Evolutionary conservation across 2,888 invertebrate species (phyloP), one percentile per base, ranked within the genome.

Genomic region (Drosophila neutralis): DNA sequence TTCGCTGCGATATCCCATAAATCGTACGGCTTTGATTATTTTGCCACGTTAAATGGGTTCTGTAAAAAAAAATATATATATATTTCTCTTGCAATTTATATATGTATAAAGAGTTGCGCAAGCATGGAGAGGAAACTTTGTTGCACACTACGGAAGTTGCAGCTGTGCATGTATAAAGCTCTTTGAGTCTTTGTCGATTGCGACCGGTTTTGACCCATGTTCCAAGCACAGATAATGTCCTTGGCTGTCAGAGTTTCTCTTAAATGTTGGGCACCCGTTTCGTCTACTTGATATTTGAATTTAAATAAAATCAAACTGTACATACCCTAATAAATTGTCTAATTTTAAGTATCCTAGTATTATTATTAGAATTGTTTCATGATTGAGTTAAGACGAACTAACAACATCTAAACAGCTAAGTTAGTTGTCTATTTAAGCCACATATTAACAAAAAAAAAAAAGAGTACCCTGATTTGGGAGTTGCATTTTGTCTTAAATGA

Each of bases 141-240:
- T 29, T 24, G 53, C 67, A 42, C 45, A 66, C 78, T 84, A 82
- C 89, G 84, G 87, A 85, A 87, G 81, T 73, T 42, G 60, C 87
- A 74, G 81, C 73, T 78, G 75, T 57, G 56, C 45, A n/a, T 15
- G 54, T 45, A n/a, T 21, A 35, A 49, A 31, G 58, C 58, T 56
- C 27, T 45, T 40, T 51, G 29, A 52, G 42, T 59, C 10, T 38
- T 54, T 31, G 40, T 51, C 56, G 56, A 45, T 59, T 56, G 38
- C 59, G 57, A 86, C 83, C 69, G 86, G 88, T 86, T 88, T 60
- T 52, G 52, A 68, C 45, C 63, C 59, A 67, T 21, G 52, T 48
- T 21, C 42, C 58, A 64, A 74, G 61, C 64, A 29, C 65, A 63
- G 53, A 10, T 40, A 33, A 62, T 65, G 89, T 84, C 89, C 85